Conservation (phyloP, 2,797 vertebrate genomes). For the Ibycter americanus region DNA sequence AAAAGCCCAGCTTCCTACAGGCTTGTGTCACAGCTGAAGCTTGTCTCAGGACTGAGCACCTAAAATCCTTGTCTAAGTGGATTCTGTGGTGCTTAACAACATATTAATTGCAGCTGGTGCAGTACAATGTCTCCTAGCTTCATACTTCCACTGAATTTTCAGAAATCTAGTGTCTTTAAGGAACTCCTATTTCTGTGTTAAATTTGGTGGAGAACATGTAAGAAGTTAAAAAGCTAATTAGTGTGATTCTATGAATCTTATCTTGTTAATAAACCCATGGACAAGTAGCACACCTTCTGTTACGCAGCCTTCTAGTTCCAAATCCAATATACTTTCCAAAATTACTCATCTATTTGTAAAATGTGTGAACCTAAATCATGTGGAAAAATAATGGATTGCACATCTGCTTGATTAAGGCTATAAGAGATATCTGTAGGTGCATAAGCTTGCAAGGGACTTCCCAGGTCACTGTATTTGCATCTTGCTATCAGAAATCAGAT, state of each 20-base stretch:
- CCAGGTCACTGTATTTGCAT: neutral
- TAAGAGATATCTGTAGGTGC: neutral
- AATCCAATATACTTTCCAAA: neutral
- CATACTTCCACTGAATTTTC: neutral
- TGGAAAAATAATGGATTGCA: neutral
- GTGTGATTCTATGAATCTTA: neutral
- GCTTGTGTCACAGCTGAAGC: neutral
- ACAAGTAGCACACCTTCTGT: neutral
- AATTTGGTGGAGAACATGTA: neutral
- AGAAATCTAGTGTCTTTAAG: neutral
- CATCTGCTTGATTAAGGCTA: neutral
- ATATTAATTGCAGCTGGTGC: neutral
- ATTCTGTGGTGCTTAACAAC: neutral
- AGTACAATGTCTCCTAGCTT: neutral
- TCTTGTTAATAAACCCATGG: neutral
- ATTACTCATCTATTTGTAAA: neutral
- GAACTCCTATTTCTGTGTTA: neutral
- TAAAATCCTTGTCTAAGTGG: neutral
- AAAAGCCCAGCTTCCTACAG: neutral
- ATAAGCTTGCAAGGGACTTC: neutral
- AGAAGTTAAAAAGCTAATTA: neutral
- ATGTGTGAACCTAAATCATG: neutral
- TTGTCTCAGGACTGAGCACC: neutral
- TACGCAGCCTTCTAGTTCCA: neutral
- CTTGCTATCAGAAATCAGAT: neutral